Base-by-base conservation (phyloP, 2,113 vertebrate species). In the Seriola aureovittata region DNA sequence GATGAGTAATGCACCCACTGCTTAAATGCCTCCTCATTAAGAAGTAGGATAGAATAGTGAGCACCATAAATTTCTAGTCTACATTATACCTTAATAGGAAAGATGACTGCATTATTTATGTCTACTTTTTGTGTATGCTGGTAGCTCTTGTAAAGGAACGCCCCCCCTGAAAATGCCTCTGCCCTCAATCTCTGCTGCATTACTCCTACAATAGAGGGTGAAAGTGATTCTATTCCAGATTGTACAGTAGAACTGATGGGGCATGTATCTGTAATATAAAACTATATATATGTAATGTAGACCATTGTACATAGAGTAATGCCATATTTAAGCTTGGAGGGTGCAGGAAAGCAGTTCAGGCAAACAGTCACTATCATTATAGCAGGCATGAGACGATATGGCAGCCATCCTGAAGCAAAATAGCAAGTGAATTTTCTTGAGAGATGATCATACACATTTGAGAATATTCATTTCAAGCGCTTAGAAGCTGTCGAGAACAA, bases 11-110 rank as follows among this genome's bases (percentile, higher is more conserved):
- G 72, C 57, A 48, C 52, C 69, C 34, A 19, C 48, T 74, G 4
- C 80, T 80, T 84, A 79, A 91, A 81, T 57, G 67, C 44, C 21
- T 78, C 66, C 71, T 75, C 78, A 82, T 85, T 91, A 84, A 67
- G 60, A 64, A 29, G 23, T 83, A 36, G 50, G 23, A 58, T 38
- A 54, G 55, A 86, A 84, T 16, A 74, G 58, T 11, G 17, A 54
- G 59, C n/a, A 25, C 40, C 68, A 72, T 84, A 75, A 34, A 75
- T 79, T 75, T 69, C 14, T 64, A 66, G 44, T 69, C 42, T 75
- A 21, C 50, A 59, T 88, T 75, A 78, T 62, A 64, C 40, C 9
- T 25, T 84, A 68, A 82, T 76, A 32, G 65, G 42, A 87, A 85
- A 70, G 60, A 76, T 65, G 73, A 75, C n/a, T 80, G 21, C 72